phyloP scores from a whole-genome alignment of 30 jellyfish, hydroid and myxozoan species.

The Clytia hemisphaerica region DNA sequence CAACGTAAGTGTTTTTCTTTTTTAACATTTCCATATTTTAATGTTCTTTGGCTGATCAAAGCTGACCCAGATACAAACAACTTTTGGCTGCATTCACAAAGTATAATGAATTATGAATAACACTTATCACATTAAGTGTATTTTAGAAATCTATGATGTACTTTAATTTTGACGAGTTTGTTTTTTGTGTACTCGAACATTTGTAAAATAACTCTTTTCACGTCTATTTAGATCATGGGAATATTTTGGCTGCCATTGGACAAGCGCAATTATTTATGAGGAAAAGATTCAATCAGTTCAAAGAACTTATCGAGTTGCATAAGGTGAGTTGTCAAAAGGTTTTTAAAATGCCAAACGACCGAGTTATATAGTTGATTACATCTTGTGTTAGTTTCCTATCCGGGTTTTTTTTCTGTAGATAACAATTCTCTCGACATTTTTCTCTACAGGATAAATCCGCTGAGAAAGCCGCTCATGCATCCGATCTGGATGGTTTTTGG shows the following conservation, averaged over 20 bases:
- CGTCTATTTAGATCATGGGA: slow-evolving; percentile 59
- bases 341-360: background rate
- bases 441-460: slow-evolving; percentile 44
- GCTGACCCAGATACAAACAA: too few relatives aligned
- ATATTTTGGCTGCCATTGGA: slow-evolving; percentile 69
- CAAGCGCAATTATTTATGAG: slow-evolving; percentile 64
- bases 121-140: too few relatives aligned
- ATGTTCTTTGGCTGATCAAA: background rate
- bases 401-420: background rate
- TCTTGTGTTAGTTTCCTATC: background rate
- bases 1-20: slow-evolving; percentile 47
- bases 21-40: background rate
- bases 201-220: background rate
- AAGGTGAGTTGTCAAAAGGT: slow-evolving; percentile 28
- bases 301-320: slow-evolving; percentile 50
- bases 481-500: slow-evolving; percentile 91
- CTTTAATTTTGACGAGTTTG: background rate
- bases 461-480: slow-evolving; percentile 64
- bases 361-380: too few relatives aligned
- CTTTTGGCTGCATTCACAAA: too few relatives aligned
- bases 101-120: too few relatives aligned
- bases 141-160: background rate
- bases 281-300: slow-evolving; percentile 64
- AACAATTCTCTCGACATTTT: too few relatives aligned
- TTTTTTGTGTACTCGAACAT: background rate